These are phyloP conservation scores for Anagrus nilaparvatae DNA, from an alignment of 1,140 invertebrate genomes.

Conservation along the genomic window DNA sequence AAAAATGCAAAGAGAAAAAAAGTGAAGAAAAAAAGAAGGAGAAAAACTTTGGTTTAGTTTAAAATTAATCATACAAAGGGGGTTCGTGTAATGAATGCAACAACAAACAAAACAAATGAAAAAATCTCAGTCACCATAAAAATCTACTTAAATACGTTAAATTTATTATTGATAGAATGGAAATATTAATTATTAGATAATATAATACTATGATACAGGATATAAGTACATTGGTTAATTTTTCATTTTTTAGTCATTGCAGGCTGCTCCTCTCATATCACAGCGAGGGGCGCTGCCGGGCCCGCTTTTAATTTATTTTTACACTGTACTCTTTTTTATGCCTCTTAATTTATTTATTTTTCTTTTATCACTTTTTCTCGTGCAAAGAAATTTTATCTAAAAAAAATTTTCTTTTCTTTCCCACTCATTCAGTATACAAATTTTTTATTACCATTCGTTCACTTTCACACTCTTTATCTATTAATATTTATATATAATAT, in stretches of 20 bases:
- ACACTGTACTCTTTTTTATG: slow-evolving; percentile 17
- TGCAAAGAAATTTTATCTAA: slow-evolving; percentile 4
- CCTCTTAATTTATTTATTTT: background rate
- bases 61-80: too few relatives aligned
- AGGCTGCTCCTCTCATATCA: slow-evolving; percentile 46
- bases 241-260: slow-evolving; percentile 46
- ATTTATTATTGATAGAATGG: slow-evolving; percentile 23
- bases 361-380: background rate
- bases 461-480: slow-evolving; percentile 21
- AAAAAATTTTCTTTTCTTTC: slow-evolving; percentile 7
- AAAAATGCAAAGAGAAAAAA: slow-evolving; percentile 3
- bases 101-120: background rate
- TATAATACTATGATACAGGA: slow-evolving; percentile 43
- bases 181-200: slow-evolving; percentile 22
- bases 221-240: slow-evolving; percentile 47
- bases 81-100: too few relatives aligned
- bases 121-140: too few relatives aligned
- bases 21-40: slow-evolving; percentile 4
- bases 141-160: too few relatives aligned
- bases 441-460: too few relatives aligned
- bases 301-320: slow-evolving; percentile 34
- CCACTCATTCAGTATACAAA: slow-evolving; percentile 21
- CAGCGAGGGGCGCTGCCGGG: slow-evolving; percentile 44
- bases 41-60: slow-evolving; percentile 16
- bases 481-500: slow-evolving; percentile 20